phyloP scores from a whole-genome alignment of 2,797 vertebrate species.

The Phrynocephalus forsythii region DNA sequence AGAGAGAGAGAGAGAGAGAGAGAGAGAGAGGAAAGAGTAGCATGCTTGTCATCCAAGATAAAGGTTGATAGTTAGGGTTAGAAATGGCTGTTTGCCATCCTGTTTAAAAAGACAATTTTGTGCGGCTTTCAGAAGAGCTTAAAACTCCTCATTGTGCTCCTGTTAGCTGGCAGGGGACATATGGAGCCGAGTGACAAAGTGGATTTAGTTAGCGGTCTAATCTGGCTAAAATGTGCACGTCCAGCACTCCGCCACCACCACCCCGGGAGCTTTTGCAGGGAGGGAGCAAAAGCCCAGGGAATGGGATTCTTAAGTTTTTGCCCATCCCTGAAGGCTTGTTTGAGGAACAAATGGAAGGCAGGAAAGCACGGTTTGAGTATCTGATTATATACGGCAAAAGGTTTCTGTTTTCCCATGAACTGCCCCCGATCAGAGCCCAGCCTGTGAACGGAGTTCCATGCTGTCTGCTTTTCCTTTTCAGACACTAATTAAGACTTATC shows the following conservation, averaged over 20 bases:
- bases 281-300: constrained; percentile 39
- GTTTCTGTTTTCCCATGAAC: constrained; percentile 85
- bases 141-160: constrained; percentile 77
- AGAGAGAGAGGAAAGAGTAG: background rate
- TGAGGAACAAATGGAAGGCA: constrained; percentile 71
- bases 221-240: constrained; percentile 63
- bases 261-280: background rate
- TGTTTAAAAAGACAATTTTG: constrained; percentile 78
- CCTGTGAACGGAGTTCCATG: background rate
- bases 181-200: constrained; percentile 72
- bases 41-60: constrained; percentile 62
- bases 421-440: constrained; percentile 14
- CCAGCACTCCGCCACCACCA: constrained; percentile 23
- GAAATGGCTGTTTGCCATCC: constrained; percentile 80
- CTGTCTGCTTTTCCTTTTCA: constrained; percentile 39
- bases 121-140: constrained; percentile 79
- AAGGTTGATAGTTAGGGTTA: constrained; percentile 53
- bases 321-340: constrained; percentile 79
- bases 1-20: no score
- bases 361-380: constrained; percentile 71
- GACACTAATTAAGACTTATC: background rate
- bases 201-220: constrained; percentile 66
- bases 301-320: constrained; percentile 73
- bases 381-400: constrained; percentile 80
- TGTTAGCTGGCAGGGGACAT: constrained; percentile 72